These are phyloP conservation scores for Ommatoiulus sabulosus DNA, from an alignment of 2,888 invertebrate species.

Conservation along the genomic window DNA sequence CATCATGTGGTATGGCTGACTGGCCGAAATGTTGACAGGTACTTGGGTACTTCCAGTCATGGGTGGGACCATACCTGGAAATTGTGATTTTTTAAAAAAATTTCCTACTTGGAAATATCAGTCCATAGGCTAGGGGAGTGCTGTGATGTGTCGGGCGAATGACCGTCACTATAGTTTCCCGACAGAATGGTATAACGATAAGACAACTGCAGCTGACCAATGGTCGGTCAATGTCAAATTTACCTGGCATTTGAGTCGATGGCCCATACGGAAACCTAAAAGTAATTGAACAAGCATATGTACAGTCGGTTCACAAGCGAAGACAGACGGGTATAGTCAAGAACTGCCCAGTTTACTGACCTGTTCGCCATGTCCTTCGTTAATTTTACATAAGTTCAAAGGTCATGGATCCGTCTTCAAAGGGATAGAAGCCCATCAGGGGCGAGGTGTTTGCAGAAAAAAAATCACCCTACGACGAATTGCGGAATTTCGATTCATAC, in stretches of 20 bases:
- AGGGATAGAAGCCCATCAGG: neutral
- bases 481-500: neutral
- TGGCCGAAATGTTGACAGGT: neutral
- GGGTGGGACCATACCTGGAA: neutral
- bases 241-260: constrained; percentile 47
- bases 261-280: constrained; percentile 47
- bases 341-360: neutral
- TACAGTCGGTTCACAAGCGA: neutral
- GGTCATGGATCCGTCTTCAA: constrained; percentile 6
- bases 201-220: neutral
- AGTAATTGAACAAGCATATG: neutral
- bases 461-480: neutral
- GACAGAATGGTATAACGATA: neutral
- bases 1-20: constrained; percentile 5
- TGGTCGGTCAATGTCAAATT: neutral
- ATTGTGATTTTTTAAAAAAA: neutral
- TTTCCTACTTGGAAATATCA: neutral
- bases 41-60: neutral
- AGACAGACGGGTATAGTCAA: neutral
- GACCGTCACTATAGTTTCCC: no score
- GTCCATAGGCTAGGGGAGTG: neutral
- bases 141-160: neutral
- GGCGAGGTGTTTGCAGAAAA: neutral
- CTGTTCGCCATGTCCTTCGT: neutral
- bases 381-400: neutral